A percentile compares a stretch with the other conserved stretches of the same genome.
These are phyloP conservation scores for Drosophila teissieri DNA, from an alignment of 1,140 invertebrate genomes.

Conservation along the genomic window DNA sequence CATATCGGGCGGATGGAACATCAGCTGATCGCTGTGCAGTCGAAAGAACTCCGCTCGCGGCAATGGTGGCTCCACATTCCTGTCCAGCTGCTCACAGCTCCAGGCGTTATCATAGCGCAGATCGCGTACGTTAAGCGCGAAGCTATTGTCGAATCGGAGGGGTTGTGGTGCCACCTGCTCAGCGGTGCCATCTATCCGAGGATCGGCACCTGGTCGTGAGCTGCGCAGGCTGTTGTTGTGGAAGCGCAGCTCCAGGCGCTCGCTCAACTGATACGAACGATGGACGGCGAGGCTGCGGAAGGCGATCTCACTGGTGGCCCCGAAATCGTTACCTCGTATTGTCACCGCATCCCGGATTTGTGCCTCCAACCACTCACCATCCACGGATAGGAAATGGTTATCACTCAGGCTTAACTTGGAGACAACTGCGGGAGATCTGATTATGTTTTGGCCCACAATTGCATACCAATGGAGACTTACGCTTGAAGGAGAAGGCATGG, in stretches of 20 bases:
- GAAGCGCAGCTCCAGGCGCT: slow-evolving; percentile 76
- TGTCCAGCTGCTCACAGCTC: slow-evolving; percentile 67
- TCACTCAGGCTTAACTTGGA: slow-evolving; percentile 71
- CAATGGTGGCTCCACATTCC: slow-evolving; percentile 52
- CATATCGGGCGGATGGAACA: slow-evolving; percentile 27
- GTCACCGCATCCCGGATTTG: slow-evolving; percentile 63
- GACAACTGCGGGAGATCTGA: slow-evolving; percentile 45
- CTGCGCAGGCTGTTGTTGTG: slow-evolving; percentile 73
- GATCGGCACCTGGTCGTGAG: slow-evolving; percentile 12
- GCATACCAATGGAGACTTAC: slow-evolving; percentile 39
- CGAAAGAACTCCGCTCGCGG: slow-evolving; percentile 71
- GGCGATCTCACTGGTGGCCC: slow-evolving; percentile 70
- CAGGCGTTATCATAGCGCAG: slow-evolving; percentile 67
- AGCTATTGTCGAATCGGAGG: slow-evolving; percentile 61
- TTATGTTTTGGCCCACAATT: no score
- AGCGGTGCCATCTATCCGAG: neutral
- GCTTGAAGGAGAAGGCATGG: slow-evolving; percentile 86
- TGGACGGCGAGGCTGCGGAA: slow-evolving; percentile 72
- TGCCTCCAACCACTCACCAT: slow-evolving; percentile 76
- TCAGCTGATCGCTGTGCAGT: slow-evolving; percentile 60
- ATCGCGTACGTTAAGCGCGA: slow-evolving; percentile 64
- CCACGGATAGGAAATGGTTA: slow-evolving; percentile 67
- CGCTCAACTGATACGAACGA: slow-evolving; percentile 71
- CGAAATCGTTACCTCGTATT: slow-evolving; percentile 73
- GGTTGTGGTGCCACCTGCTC: slow-evolving; percentile 35